Evolutionary conservation across 2,888 invertebrate genomes (phyloP).

Genomic region (Podabrus alpinus): DNA sequence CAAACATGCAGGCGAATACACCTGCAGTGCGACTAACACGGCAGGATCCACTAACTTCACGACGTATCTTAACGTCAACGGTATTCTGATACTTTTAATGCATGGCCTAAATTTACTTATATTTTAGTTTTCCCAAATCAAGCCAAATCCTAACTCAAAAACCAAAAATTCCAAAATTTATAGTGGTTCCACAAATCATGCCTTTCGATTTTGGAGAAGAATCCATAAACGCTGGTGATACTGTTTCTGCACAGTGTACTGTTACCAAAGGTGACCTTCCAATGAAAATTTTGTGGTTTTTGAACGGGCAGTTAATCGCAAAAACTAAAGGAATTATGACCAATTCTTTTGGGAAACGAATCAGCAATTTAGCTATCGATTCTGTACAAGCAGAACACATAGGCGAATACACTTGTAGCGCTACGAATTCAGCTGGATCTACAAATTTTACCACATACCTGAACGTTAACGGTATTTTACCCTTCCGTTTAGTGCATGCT

Average conservation of each 20-base stretch:
- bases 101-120: background rate
- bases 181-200: constrained; percentile 72
- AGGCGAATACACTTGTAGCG: constrained; percentile 74
- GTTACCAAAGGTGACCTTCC: constrained; percentile 80
- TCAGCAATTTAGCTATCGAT: constrained; percentile 73
- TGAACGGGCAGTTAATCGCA: constrained; percentile 61
- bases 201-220: constrained; percentile 70
- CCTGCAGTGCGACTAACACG: constrained; percentile 68
- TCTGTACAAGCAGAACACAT: constrained; percentile 72
- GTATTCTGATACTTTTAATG: background rate
- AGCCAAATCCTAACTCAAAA: background rate
- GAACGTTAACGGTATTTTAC: constrained; percentile 38
- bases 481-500: background rate
- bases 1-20: constrained; percentile 72
- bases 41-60: constrained; percentile 58
- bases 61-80: background rate
- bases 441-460: constrained; percentile 52
- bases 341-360: constrained; percentile 65
- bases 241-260: constrained; percentile 72
- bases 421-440: constrained; percentile 69
- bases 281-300: constrained; percentile 69
- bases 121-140: background rate
- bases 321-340: constrained; percentile 59
- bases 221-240: constrained; percentile 73
- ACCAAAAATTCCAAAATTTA: constrained; percentile 18